A percentile compares a stretch with the other conserved stretches of the same genome.
Evolutionary conservation across 2,888 invertebrate species (phyloP).

Genomic region (Mayetiola destructor): DNA sequence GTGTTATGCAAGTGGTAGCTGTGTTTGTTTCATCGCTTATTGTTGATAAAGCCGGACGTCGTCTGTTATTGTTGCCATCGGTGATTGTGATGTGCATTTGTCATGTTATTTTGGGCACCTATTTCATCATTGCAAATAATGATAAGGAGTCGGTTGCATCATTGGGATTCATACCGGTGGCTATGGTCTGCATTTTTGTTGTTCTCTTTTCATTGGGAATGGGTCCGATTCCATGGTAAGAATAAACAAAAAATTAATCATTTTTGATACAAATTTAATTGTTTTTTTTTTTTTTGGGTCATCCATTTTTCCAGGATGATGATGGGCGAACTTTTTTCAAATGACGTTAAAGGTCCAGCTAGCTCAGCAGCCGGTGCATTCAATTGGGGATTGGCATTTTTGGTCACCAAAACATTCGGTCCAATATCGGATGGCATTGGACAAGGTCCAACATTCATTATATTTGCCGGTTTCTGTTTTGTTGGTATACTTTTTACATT

Average conservation of each 20-base stretch:
- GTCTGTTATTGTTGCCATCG: conserved; percentile 58
- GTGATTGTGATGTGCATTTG: conserved; percentile 55
- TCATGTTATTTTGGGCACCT: conserved; percentile 53
- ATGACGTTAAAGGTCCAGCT: conserved; percentile 62
- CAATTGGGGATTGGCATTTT: conserved; percentile 69
- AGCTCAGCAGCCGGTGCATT: conserved; percentile 64
- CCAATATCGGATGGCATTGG: conserved; percentile 43
- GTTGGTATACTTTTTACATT: conserved; percentile 52
- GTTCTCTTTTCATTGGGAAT: conserved; percentile 69
- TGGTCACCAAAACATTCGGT: conserved; percentile 60
- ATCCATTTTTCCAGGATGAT: conserved; percentile 59
- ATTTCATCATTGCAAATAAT: conserved; percentile 44
- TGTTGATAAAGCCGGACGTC: conserved; percentile 68
- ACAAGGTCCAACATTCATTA: conserved; percentile 53
- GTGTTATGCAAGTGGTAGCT: conserved; percentile 58
- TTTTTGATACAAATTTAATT: neutral
- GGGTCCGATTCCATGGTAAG: conserved; percentile 59
- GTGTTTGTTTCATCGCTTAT: conserved; percentile 57
- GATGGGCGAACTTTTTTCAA: conserved; percentile 65
- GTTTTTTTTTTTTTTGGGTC: conserved; percentile 41
- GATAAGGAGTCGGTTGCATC: conserved; percentile 62
- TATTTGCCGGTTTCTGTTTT: conserved; percentile 52
- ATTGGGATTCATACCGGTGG: too few relatives aligned
- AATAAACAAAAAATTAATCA: neutral
- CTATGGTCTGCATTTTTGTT: conserved; percentile 56